A percentile compares a stretch with the other conserved stretches of the same genome.
Conservation (phyloP, 64 coral and sea anemone species). For the Hydrozoanthus tunicans region DNA sequence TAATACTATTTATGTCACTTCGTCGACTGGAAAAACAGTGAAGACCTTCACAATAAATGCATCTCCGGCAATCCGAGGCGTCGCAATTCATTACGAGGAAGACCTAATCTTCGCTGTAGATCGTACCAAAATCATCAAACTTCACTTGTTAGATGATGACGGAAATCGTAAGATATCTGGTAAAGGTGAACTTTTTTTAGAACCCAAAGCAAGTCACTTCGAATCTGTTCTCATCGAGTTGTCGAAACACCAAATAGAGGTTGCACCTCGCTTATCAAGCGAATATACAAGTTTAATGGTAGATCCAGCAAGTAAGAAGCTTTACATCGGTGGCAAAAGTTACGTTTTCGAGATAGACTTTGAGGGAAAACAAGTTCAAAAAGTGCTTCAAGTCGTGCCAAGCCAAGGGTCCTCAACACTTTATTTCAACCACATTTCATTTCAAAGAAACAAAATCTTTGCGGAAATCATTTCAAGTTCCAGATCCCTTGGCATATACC, state of each 20-base stretch:
- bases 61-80: neutral
- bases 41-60: neutral
- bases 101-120: constrained; percentile 16
- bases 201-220: constrained; percentile 20
- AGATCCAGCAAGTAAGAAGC: neutral
- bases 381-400: neutral
- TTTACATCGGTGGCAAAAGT: neutral
- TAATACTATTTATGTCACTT: neutral
- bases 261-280: neutral
- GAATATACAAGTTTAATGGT: neutral
- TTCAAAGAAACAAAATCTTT: neutral
- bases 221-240: neutral
- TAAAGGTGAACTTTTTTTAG: constrained; percentile 1
- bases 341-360: constrained; percentile 9
- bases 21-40: neutral
- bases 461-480: neutral
- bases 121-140: neutral
- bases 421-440: neutral
- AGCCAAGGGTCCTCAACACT: neutral
- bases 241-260: neutral
- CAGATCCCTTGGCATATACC: neutral
- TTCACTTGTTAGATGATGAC: constrained; percentile 19
- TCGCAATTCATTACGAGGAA: constrained; percentile 11
- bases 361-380: neutral
- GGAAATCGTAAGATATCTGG: constrained; percentile 19